phyloP scores from a whole-genome alignment of 2,797 vertebrate genomes.

The Poliocrania exsul region DNA sequence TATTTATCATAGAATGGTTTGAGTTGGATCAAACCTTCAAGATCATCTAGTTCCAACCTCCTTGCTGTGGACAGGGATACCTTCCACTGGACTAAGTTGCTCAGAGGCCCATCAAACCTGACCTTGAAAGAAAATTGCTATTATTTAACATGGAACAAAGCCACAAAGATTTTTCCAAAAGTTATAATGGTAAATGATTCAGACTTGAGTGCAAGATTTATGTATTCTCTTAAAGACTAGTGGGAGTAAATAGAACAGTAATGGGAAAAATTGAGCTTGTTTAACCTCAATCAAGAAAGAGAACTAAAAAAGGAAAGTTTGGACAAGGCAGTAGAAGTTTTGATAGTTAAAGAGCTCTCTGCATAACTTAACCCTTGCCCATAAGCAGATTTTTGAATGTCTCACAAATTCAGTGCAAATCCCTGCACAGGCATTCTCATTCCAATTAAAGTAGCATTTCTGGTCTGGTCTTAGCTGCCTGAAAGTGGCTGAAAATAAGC shows the following conservation, averaged over 20 bases:
- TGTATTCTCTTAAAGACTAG: background rate
- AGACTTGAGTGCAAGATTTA: background rate
- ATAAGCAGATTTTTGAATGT: background rate
- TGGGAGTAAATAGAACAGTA: background rate
- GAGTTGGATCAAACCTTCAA: background rate
- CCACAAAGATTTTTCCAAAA: background rate
- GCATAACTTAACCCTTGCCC: background rate
- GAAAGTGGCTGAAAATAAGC: conserved; percentile 5
- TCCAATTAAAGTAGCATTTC: background rate
- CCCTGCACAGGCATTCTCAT: background rate
- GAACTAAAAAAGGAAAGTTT: background rate
- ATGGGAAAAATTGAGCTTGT: background rate
- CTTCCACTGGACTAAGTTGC: background rate
- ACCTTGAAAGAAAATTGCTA: background rate
- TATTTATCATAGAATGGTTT: background rate
- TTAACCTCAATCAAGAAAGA: background rate
- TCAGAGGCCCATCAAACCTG: background rate
- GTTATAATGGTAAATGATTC: background rate
- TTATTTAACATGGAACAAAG: background rate
- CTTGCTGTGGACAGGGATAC: background rate
- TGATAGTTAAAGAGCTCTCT: background rate
- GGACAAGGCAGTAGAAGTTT: background rate
- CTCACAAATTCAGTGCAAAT: background rate
- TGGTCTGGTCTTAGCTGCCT: background rate
- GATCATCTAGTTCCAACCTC: background rate